Conservation (phyloP, 2,797 vertebrate species). For the Enteromius thamalakanensis region DNA sequence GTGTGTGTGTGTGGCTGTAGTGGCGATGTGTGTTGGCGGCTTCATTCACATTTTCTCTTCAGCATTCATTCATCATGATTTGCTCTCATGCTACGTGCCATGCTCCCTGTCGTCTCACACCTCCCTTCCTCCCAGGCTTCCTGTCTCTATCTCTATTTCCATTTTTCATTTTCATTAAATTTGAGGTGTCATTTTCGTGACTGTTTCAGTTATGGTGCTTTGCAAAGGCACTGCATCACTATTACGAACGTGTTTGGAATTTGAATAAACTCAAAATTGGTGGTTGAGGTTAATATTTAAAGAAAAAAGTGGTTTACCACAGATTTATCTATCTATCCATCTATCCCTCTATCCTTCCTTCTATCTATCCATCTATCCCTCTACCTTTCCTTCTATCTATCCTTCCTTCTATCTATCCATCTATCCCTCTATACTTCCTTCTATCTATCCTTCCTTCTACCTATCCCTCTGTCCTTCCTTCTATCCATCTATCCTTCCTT, state of each 20-base stretch:
- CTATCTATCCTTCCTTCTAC: no score
- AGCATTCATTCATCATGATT: not conserved
- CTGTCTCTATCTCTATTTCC: not conserved
- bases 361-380: no score
- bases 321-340: not conserved
- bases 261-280: not conserved
- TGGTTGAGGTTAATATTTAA: not conserved
- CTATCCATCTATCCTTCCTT: no score
- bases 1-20: not conserved
- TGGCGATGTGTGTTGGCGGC: not conserved
- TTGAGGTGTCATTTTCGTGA: conserved; percentile 1
- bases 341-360: no score
- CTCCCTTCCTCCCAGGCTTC: not conserved
- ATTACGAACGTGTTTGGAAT: not conserved
- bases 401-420: no score
- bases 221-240: not conserved
- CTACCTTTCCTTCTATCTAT: no score
- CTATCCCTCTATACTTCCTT: no score
- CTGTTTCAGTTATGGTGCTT: not conserved
- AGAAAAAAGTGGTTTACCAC: not conserved
- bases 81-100: conserved; percentile 15
- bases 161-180: conserved; percentile 18
- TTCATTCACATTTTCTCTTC: conserved; percentile 30
- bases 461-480: no score
- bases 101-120: not conserved